These are phyloP conservation scores for Orientallactaga bullata DNA, from an alignment of 2,113 vertebrate species.

Conservation along the genomic window DNA sequence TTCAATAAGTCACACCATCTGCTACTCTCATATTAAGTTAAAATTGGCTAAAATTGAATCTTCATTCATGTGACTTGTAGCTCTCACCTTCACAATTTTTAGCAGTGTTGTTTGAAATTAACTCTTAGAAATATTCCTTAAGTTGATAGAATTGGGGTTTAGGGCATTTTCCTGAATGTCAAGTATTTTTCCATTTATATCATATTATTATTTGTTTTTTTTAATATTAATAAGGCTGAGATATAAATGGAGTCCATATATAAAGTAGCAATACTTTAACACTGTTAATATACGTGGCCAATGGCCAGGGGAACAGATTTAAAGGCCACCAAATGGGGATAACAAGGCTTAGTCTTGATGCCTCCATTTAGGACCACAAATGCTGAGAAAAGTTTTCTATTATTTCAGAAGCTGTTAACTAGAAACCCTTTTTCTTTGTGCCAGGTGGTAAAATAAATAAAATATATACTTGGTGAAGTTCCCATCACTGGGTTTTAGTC, in stretches of 20 bases:
- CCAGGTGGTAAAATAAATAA: constrained; percentile 74
- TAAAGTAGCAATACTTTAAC: constrained; percentile 66
- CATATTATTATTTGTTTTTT: constrained; percentile 50
- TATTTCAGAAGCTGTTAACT: neutral
- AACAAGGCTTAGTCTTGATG: neutral
- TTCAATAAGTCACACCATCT: constrained; percentile 81
- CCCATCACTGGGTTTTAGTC: constrained; percentile 42
- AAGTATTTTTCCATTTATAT: neutral
- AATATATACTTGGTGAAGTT: constrained; percentile 49
- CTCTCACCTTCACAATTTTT: constrained; percentile 53
- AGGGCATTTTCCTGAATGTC: constrained; percentile 2
- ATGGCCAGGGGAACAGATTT: constrained; percentile 5
- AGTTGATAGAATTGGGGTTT: neutral
- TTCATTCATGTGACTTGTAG: constrained; percentile 62
- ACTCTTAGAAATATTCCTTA: constrained; percentile 22
- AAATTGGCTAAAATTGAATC: constrained; percentile 77
- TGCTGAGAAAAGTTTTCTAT: neutral
- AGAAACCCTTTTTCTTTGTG: constrained; percentile 40
- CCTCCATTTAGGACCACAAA: neutral
- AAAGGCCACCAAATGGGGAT: constrained; percentile 57
- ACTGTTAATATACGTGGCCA: constrained; percentile 63
- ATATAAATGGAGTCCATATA: constrained; percentile 73
- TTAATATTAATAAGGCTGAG: constrained; percentile 63
- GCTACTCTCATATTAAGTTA: constrained; percentile 77
- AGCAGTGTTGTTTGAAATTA: constrained; percentile 41